Conservation (phyloP, 2,113 vertebrate species). For the Platysteira castanea region DNA sequence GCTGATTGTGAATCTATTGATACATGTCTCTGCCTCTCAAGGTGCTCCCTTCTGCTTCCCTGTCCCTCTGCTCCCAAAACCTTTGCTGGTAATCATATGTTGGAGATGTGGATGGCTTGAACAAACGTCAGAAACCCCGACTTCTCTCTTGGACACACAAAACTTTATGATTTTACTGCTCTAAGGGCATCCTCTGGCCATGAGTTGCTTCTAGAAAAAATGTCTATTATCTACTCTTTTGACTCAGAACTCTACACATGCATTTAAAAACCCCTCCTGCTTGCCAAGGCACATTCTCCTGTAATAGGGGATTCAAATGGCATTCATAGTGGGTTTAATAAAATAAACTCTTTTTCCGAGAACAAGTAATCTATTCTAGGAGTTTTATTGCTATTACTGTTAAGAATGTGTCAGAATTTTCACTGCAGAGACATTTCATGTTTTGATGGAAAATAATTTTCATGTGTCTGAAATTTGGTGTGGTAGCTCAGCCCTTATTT, state of each 20-base stretch:
- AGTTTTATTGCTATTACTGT: neutral
- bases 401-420: neutral
- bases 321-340: neutral
- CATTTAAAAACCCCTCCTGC: neutral
- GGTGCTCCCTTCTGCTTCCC: neutral
- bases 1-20: neutral
- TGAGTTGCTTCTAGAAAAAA: neutral
- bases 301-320: neutral
- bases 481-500: neutral
- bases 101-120: neutral
- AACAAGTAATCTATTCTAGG: neutral
- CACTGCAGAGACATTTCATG: neutral
- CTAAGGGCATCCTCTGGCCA: neutral
- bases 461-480: neutral
- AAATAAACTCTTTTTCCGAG: neutral
- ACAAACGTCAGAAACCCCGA: neutral
- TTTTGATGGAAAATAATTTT: constrained; percentile 19
- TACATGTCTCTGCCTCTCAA: neutral
- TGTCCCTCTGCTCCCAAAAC: neutral
- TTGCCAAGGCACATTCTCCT: neutral
- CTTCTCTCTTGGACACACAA: neutral
- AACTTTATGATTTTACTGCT: neutral
- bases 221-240: neutral
- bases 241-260: neutral
- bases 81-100: neutral